Conservation (phyloP, 2,888 invertebrate species). For the Alcis repandata region DNA sequence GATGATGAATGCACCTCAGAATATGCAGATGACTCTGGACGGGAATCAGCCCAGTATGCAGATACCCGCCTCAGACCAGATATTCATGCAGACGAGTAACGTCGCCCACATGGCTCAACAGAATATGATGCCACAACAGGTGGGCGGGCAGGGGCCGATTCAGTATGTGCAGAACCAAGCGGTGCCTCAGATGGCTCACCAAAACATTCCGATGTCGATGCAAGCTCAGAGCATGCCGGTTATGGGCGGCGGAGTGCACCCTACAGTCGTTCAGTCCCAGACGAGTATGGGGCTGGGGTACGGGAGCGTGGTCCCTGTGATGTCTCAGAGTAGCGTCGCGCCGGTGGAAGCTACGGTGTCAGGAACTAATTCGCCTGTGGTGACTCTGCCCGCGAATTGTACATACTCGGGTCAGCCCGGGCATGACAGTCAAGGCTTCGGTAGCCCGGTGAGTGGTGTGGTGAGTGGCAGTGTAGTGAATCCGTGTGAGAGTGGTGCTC, state of each 20-base stretch:
- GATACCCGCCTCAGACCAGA: conserved; percentile 84
- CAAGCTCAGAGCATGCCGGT: conserved; percentile 78
- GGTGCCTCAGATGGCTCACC: conserved; percentile 79
- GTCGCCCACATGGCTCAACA: conserved; percentile 81
- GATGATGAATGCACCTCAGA: conserved; percentile 85
- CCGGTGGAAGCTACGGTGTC: conserved; percentile 80
- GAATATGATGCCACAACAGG: conserved; percentile 79
- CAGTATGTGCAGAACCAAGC: conserved; percentile 79
- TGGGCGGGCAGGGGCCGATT: conserved; percentile 78
- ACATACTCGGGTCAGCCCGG: conserved; percentile 71
- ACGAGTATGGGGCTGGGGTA: conserved; percentile 81
- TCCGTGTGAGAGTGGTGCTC: conserved; percentile 81
- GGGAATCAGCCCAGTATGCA: conserved; percentile 85
- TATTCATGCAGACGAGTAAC: conserved; percentile 80
- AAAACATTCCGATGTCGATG: conserved; percentile 85
- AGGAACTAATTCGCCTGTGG: conserved; percentile 84
- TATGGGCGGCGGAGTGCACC: conserved; percentile 79
- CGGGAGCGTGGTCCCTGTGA: conserved; percentile 80
- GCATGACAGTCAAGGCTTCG: conserved; percentile 82
- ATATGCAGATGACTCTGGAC: conserved; percentile 86
- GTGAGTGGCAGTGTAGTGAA: conserved; percentile 81
- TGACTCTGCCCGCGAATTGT: conserved; percentile 81
- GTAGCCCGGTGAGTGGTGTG: conserved; percentile 83
- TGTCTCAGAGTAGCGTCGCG: conserved; percentile 83
- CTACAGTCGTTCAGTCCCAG: conserved; percentile 83